phyloP scores from a whole-genome alignment of 1,140 invertebrate genomes.

The Ceratitis capitata region DNA sequence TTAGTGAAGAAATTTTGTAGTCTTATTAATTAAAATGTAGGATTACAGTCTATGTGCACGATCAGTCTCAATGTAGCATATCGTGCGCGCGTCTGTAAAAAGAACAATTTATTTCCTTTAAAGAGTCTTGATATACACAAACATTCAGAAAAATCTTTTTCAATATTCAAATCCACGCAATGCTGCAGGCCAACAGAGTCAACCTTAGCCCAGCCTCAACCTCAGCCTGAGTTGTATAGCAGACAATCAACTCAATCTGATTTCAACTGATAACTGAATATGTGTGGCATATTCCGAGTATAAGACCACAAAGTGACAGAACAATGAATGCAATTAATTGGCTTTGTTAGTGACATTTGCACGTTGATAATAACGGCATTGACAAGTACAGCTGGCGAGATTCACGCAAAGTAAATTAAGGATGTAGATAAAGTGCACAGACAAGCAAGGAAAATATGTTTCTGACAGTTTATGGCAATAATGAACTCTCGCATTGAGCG shows the following conservation, averaged over 20 bases:
- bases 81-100: too few relatives aligned
- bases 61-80: too few relatives aligned
- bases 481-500: neutral
- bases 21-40: too few relatives aligned
- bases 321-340: neutral
- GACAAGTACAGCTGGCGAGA: neutral
- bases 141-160: too few relatives aligned
- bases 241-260: neutral
- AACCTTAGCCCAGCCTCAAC: neutral
- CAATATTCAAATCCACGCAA: neutral
- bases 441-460: neutral
- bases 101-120: too few relatives aligned
- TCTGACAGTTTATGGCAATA: neutral
- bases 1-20: too few relatives aligned
- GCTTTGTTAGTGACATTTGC: slow-evolving; percentile 1
- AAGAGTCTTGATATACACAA: too few relatives aligned
- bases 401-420: neutral
- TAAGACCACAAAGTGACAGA: neutral
- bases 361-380: neutral
- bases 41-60: too few relatives aligned
- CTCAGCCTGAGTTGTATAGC: neutral
- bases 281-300: neutral
- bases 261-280: neutral
- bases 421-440: neutral
- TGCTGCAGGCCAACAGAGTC: too few relatives aligned